These are phyloP conservation scores for Myotis vivesi DNA, from an alignment of 2,797 vertebrate genomes.

Conservation along the genomic window DNA sequence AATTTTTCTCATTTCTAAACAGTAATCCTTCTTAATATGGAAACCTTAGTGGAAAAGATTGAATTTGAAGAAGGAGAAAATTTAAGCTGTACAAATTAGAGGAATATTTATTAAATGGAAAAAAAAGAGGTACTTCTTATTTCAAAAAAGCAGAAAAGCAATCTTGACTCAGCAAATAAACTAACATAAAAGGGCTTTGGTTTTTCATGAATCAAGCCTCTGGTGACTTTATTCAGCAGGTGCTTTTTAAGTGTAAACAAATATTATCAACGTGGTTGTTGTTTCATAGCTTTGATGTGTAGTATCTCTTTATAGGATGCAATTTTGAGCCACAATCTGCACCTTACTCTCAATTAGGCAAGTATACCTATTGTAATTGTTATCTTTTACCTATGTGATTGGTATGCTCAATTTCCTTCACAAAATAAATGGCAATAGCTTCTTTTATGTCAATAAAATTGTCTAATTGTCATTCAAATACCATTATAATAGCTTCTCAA, in stretches of 20 bases:
- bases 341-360: slow-evolving; percentile 88
- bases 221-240: background rate
- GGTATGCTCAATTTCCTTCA: slow-evolving; percentile 34
- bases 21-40: background rate
- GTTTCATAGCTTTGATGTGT: slow-evolving; percentile 80
- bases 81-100: background rate
- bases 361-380: slow-evolving; percentile 80
- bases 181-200: slow-evolving; percentile 46
- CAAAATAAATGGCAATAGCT: slow-evolving; percentile 53
- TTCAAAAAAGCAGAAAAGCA: slow-evolving; percentile 34
- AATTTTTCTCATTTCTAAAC: slow-evolving; percentile 4
- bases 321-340: slow-evolving; percentile 86
- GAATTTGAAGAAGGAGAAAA: background rate
- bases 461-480: slow-evolving; percentile 43
- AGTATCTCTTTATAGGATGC: slow-evolving; percentile 88
- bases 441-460: slow-evolving; percentile 49
- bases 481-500: background rate
- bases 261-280: slow-evolving; percentile 43
- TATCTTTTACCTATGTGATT: slow-evolving; percentile 36
- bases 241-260: background rate
- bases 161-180: background rate
- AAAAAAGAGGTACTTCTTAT: background rate
- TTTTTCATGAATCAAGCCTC: slow-evolving; percentile 81
- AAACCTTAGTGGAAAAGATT: background rate
- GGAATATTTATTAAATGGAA: background rate